These are phyloP conservation scores for Gopherus flavomarginatus DNA, from an alignment of 2,113 vertebrate species.

Conservation along the genomic window DNA sequence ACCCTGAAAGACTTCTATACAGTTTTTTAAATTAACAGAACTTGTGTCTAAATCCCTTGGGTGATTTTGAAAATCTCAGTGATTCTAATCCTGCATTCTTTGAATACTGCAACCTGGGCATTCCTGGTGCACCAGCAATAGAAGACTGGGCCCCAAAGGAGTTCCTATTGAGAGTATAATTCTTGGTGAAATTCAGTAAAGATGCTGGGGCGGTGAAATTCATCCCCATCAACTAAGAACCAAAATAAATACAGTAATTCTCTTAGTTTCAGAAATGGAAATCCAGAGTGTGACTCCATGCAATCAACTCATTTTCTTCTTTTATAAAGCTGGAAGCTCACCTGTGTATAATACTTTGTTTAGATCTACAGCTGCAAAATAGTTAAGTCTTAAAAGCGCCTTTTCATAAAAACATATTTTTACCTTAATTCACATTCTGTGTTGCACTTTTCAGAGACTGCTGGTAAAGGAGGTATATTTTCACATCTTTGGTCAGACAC, in stretches of 20 bases:
- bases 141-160: not conserved
- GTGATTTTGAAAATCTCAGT: conserved; percentile 20
- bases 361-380: not conserved
- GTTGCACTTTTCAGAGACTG: conserved; percentile 88
- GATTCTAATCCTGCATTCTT: conserved; percentile 7
- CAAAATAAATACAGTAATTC: not conserved
- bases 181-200: not conserved
- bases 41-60: not conserved
- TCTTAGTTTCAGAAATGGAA: not conserved
- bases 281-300: not conserved
- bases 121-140: not conserved
- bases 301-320: not conserved
- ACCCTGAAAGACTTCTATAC: not conserved
- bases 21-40: not conserved
- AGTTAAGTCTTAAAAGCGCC: not conserved
- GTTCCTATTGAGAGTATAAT: not conserved
- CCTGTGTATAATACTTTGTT: not conserved
- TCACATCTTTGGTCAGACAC: conserved; percentile 93
- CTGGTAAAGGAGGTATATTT: conserved; percentile 75
- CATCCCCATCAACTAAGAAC: not conserved
- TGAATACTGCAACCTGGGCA: not conserved
- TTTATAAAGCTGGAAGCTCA: not conserved
- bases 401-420: not conserved
- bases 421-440: conserved; percentile 95
- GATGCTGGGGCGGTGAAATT: not conserved